Evolutionary conservation across 37 sponge, comb jelly and placozoan species (phyloP), one percentile per base, ranked within the genome.

Genomic region (Axinella damicornis): DNA sequence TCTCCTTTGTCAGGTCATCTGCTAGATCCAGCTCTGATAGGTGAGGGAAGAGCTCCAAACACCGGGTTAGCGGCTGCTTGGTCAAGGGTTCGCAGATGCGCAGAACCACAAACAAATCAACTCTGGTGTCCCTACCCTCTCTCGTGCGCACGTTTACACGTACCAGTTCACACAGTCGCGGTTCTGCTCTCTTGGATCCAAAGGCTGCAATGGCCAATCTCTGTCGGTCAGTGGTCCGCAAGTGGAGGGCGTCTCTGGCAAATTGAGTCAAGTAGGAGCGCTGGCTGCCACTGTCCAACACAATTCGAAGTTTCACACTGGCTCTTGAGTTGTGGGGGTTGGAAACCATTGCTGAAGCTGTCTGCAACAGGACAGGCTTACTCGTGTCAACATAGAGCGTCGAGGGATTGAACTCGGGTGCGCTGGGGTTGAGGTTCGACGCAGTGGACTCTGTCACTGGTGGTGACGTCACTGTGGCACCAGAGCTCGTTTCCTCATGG

Each of bases 211-310:
- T 79, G 33, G 80, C 65, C 68, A 79, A 31, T 28, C 31, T 54
- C 19, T 79, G 80, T 24, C 65, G n/a, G 1, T 61, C 54, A n/a
- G 19, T 36, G 28, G 66, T 78, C 66, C 24, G 65, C 25, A 79
- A 55, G 46, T 40, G 11, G 5, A 79, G 80, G 11, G 53, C 24
- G 30, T 79, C 60, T 58, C 59, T 69, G 60, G 83, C 72, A 36
- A 5, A 22, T 57, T 71, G 60, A 20, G 83, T 82, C 59, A 82
- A 20, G 83, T 71, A 82, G 59, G 83, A 82, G 6, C 72, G 83
- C 58, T 82, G 83, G 70, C 72, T 71, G 56, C 83, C 83, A 33
- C 37, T 82, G 35, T 82, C 83, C 57, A 82, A 11, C 36, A 82
- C 60, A 5, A 82, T 36, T 56, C 72, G 71, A 21, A 82, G 38